Conservation (phyloP, 2,797 vertebrate species). For the Gallinago solitaria region DNA sequence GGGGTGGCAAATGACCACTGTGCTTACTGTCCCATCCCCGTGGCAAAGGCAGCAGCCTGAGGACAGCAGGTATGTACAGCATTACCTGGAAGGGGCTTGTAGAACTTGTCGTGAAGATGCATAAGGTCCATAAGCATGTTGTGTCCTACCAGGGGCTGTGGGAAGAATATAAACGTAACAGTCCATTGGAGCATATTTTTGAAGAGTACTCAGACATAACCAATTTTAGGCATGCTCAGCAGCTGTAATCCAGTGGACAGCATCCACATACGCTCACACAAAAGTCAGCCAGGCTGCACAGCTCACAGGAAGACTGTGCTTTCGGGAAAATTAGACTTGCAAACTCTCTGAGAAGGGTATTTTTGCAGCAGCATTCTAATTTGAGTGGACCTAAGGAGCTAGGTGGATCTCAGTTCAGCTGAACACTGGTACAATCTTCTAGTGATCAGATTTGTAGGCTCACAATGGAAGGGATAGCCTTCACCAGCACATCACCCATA, state of each 20-base stretch:
- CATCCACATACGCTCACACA: rapidly evolving
- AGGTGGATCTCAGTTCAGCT: background rate
- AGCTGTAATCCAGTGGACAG: background rate
- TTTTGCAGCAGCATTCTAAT: background rate
- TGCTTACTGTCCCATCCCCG: background rate
- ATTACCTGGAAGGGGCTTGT: slow-evolving; percentile 79
- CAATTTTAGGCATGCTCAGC: background rate
- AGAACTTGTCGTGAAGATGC: slow-evolving; percentile 80
- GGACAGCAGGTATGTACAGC: background rate
- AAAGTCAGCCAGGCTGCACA: background rate
- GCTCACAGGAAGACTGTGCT: background rate
- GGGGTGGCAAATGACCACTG: background rate
- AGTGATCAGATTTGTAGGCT: background rate
- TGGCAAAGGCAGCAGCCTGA: background rate
- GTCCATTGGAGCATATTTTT: background rate
- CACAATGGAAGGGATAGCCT: background rate
- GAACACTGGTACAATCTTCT: background rate
- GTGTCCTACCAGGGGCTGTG: slow-evolving; percentile 77
- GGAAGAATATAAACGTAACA: background rate
- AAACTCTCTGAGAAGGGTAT: background rate
- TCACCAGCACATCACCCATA: background rate
- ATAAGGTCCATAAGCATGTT: slow-evolving; percentile 81
- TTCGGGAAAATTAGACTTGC: background rate
- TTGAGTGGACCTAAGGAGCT: background rate
- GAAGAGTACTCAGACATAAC: background rate